Base-by-base conservation (phyloP, 2,797 vertebrate species). In the Botia almorhae region DNA sequence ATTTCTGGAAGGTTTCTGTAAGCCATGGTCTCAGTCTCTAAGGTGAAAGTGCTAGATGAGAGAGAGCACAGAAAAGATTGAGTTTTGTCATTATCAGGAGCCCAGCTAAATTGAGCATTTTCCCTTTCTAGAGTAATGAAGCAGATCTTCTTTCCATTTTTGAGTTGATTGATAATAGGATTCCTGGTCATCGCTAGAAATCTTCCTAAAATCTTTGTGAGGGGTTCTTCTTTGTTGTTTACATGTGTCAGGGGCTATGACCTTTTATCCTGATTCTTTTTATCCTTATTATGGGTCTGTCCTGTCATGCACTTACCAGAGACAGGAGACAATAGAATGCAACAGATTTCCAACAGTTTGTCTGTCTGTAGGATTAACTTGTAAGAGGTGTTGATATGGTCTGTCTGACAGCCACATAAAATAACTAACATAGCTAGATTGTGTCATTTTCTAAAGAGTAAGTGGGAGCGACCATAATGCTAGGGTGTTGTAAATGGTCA, bases 201-300 rank as follows among this genome's bases (percentile, higher is more conserved):
- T 12, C 11, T 1, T 16, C 26, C 10, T 64, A 8, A 60, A 2
- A 60, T 26, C 21, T 10, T 2, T 56, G 1, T 58, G 19, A 58
- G 4, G 11, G 55, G 21, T 23, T 3, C 13, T 67, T 12, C 48
- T 50, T 7, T 26, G 7, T 23, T 67, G n/a, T 63, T 51, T 2
- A 10, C 36, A 21, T 68, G 19, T 56, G 63, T 68, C 4, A 5
- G 29, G 5, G 71, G 71, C 29, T 48, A 36, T 69, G 53, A 77
- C 36, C 65, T 48, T 77, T 68, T 77, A 11, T 21, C 64, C 53
- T 26, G 50, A n/a, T 16, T 58, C 51, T 77, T 77, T 69, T 46
- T 19, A 69, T 46, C 64, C 55, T 33, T 78, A 78, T 61, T 61
- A 60, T 78, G 55, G 67, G 58, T 78, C 69, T 70, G 67, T 61